Evolutionary conservation across 2,113 vertebrate genomes (phyloP).

Genomic region (Mastomys natalensis): DNA sequence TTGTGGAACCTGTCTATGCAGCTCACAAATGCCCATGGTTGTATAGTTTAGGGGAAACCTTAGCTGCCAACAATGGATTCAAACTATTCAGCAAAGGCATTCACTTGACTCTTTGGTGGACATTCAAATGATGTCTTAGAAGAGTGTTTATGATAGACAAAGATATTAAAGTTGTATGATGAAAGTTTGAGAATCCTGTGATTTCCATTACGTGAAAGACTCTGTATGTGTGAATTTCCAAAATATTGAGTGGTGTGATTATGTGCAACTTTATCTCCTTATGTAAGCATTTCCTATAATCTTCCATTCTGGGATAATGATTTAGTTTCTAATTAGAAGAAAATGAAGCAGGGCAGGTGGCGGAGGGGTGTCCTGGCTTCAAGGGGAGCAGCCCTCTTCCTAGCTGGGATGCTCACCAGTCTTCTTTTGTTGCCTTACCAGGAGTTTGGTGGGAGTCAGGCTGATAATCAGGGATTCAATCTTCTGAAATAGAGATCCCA

Average conservation of each 20-base stretch:
- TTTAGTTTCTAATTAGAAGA: conserved; percentile 19
- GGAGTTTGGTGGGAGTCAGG: too few species aligned
- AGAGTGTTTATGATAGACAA: neutral
- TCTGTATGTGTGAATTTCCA: neutral
- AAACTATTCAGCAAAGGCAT: neutral
- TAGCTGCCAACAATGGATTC: neutral
- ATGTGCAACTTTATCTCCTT: neutral
- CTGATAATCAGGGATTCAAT: neutral
- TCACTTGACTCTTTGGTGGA: neutral
- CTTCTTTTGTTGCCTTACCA: neutral
- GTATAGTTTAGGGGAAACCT: neutral
- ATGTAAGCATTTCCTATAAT: neutral
- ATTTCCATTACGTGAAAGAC: neutral
- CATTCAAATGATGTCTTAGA: conserved; percentile 10
- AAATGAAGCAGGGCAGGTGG: neutral
- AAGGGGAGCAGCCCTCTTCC: neutral
- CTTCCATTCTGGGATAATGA: conserved; percentile 21
- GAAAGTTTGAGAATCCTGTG: neutral
- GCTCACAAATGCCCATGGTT: neutral
- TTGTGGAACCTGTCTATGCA: neutral
- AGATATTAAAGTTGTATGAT: neutral
- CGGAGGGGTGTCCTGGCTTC: neutral
- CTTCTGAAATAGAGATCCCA: too few species aligned
- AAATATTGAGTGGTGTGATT: neutral
- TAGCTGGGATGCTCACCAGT: neutral